phyloP scores from a whole-genome alignment of 2,113 vertebrate genomes.

The Calyptommatus sinebrachiatus region DNA sequence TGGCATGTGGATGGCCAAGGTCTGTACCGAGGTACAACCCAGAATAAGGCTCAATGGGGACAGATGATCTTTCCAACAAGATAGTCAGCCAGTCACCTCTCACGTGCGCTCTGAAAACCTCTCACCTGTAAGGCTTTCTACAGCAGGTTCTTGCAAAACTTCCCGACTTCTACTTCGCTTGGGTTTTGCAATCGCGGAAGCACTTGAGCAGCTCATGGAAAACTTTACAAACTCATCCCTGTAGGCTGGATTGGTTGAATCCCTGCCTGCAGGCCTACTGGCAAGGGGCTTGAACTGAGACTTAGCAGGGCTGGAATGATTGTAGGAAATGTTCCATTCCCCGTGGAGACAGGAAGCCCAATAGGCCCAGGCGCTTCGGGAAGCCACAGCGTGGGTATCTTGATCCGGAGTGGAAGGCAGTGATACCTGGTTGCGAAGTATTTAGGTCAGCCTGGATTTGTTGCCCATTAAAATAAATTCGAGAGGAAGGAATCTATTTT shows the following conservation, averaged over 20 bases:
- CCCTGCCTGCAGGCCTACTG: background rate
- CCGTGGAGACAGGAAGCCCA: background rate
- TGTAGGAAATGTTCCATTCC: background rate
- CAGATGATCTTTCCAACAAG: no score
- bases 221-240: background rate
- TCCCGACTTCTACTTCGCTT: background rate
- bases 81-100: no score
- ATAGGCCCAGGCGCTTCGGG: background rate
- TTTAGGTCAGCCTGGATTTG: background rate
- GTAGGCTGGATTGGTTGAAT: background rate
- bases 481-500: background rate
- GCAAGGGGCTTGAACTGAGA: no score
- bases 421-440: no score
- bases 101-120: no score
- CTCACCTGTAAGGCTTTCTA: background rate
- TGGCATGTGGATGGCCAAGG: no score
- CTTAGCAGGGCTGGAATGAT: no score
- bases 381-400: background rate
- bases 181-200: background rate
- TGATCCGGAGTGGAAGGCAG: background rate
- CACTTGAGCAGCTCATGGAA: constrained; percentile 5
- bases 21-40: no score
- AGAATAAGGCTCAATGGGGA: no score
- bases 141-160: background rate
- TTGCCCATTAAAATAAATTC: no score